Base-by-base conservation (phyloP, 2,888 invertebrate species). In the Caenorhabditis virilis region DNA sequence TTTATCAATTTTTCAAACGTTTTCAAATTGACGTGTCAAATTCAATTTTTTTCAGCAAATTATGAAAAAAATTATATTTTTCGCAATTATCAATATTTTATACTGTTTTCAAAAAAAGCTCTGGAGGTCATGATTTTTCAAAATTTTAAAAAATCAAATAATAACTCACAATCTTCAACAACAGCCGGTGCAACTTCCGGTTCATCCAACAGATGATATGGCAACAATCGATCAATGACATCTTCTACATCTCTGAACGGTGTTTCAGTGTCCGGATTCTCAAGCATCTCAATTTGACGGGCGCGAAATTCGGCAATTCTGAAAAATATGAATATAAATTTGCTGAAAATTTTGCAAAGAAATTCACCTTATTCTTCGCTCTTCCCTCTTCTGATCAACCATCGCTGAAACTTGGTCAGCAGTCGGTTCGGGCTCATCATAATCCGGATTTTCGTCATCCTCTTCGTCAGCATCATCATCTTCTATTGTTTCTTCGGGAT, bases 141-240 rank as follows among this genome's bases (percentile, higher is more conserved):
- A n/a, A n/a, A 38, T 33, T 39, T 45, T 2, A 38, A 57, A 33
- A 7, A 25, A 57, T 30, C 15, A 25, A 27, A 35, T 26, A 27
- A 22, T 18, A 55, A 67, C 69, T 67, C 26, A 72, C 72, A 64
- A 23, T 69, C 43, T 18, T 62, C 53, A 16, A 62, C 33, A n/a
- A 43, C 38, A 13, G 61, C 51, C 27, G 49, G 46, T 4, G 61
- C 45, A 13, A 66, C 41, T 35, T 67, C 69, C 26, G 54, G 51
- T 20, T 48, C 43, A 2, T 42, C 18, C 23, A 50, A 39, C 33
- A 53, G 46, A 47, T 69, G 69, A 43, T 30, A 72, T 5, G 66
- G 66, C 18, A 72, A 53, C 50, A 72, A 36, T 22, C 72, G 27
- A 16, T 53, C 27, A 15, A 67, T 42, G n/a, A 69, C 51, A 36